Base-by-base conservation (phyloP, 2,797 vertebrate genomes). In the Bovichtus variegatus region DNA sequence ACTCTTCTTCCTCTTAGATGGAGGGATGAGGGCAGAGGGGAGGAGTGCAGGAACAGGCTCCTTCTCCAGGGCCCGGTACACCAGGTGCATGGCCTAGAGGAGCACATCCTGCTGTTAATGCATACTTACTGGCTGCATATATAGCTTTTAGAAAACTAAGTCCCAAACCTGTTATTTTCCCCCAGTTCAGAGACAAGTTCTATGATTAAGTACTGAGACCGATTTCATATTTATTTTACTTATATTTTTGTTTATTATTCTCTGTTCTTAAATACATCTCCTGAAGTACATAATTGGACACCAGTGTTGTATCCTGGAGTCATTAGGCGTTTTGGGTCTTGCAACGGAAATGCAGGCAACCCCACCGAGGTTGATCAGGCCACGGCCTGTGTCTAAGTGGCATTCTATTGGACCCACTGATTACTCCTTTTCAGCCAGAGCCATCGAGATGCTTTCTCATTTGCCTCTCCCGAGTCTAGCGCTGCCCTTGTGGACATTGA, bases 21-120 rank as follows among this genome's bases (percentile, higher is more conserved):
- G 97, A 1, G 98, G 98, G 78, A 99, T 91, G 70, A 99, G 97
- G 53, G 96, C 81, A 3, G 96, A 93, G 23, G 97, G 97, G 71
- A 99, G 92, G 31, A 96, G 86, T 0, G 96, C 93, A 49, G 98
- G 98, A 58, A 99, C 97, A 0, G 98, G 97, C 88, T 99, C 98
- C 87, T 99, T 99, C 92, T 99, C 98, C 44, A 99, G 93, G 59
- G 98, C 97, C 11, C 98, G 96, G 90, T 99, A 99, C 76, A 99
- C 98, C 91, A 99, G 94, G 90, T 99, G 98, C 98, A 99, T 99
- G 44, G 98, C 98, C 98, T 99, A 83, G 9, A 23, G n/a, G 15
- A 68, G 31, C 9, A 80, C 21, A 77, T 16, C 13, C 21, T 50
- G 40, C 19, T 50, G 38, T 83, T 18, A 76, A 61, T 38, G 25